Evolutionary conservation across 2,888 invertebrate genomes (phyloP).

Genomic region (Melinopterus prodromus): DNA sequence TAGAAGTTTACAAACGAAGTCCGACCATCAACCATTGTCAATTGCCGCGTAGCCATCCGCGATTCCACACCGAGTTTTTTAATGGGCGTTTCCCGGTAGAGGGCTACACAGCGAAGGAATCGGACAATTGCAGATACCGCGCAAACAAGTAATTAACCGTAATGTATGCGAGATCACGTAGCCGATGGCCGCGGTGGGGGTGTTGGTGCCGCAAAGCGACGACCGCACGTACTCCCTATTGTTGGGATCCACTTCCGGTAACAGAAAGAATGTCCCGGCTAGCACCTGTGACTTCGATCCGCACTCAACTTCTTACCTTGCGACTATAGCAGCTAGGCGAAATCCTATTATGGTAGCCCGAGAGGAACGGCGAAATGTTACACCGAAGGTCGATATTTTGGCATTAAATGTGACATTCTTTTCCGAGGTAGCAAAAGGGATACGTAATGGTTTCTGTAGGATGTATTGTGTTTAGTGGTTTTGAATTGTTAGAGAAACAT

Average conservation of each 20-base stretch:
- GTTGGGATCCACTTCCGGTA: constrained; percentile 57
- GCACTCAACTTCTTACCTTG: constrained; percentile 37
- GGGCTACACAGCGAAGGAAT: not conserved
- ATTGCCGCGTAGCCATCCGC: not conserved
- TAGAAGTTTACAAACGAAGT: too few species aligned
- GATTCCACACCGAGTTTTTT: not conserved
- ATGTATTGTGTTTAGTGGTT: too few species aligned
- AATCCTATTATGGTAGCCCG: not conserved
- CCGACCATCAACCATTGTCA: not conserved
- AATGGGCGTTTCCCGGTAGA: constrained; percentile 4
- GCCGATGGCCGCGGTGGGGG: constrained; percentile 46
- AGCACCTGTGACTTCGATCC: constrained; percentile 41
- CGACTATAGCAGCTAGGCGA: not conserved
- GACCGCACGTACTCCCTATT: constrained; percentile 57
- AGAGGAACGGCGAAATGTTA: not conserved
- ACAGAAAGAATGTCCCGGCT: constrained; percentile 45
- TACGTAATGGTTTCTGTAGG: not conserved
- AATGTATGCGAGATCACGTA: constrained; percentile 56
- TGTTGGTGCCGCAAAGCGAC: constrained; percentile 53
- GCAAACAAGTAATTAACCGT: constrained; percentile 47
- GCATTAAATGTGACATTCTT: not conserved
- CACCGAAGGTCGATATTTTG: not conserved
- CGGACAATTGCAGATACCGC: constrained; percentile 41
- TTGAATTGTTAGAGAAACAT: too few species aligned
- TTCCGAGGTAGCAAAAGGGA: not conserved